These are phyloP conservation scores for Argyrosomus regius DNA, from an alignment of 2,797 vertebrate genomes.

Conservation along the genomic window DNA sequence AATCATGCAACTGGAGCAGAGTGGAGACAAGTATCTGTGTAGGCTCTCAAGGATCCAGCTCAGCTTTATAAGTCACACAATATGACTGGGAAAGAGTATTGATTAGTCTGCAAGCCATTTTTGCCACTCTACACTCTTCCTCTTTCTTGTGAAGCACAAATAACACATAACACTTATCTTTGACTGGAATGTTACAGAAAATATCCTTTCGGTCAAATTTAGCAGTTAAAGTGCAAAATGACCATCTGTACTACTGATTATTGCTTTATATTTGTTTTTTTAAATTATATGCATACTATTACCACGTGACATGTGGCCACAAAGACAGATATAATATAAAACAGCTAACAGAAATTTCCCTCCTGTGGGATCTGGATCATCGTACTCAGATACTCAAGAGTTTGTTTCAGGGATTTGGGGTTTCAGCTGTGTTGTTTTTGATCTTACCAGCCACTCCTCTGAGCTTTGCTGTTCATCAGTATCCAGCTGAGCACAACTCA, in stretches of 20 bases:
- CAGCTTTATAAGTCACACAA: slow-evolving; percentile 26
- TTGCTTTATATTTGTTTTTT: background rate
- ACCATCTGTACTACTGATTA: background rate
- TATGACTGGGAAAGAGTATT: slow-evolving; percentile 10
- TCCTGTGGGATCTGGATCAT: slow-evolving; percentile 15
- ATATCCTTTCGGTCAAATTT: background rate
- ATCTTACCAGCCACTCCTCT: slow-evolving; percentile 77
- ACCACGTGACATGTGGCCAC: background rate
- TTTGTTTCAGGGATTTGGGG: slow-evolving; percentile 27
- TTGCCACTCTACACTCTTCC: slow-evolving; percentile 13
- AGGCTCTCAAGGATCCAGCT: slow-evolving; percentile 46
- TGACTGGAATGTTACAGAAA: slow-evolving; percentile 15
- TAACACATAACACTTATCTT: background rate
- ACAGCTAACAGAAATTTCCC: slow-evolving; percentile 2
- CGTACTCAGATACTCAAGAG: slow-evolving; percentile 14
- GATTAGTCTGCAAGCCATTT: slow-evolving; percentile 15
- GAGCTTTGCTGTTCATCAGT: slow-evolving; percentile 63
- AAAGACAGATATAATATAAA: background rate
- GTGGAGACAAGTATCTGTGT: slow-evolving; percentile 57
- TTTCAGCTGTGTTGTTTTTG: slow-evolving; percentile 53
- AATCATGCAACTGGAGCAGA: slow-evolving; percentile 48
- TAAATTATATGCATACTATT: background rate
- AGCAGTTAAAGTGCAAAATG: background rate
- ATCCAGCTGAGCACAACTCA: slow-evolving; percentile 69
- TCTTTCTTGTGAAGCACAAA: slow-evolving; percentile 10